Percentiles rank a stretch among this genome's conserved stretches.
phyloP scores from a whole-genome alignment of 2,797 vertebrate species.

The Periophthalmus magnuspinnatus region DNA sequence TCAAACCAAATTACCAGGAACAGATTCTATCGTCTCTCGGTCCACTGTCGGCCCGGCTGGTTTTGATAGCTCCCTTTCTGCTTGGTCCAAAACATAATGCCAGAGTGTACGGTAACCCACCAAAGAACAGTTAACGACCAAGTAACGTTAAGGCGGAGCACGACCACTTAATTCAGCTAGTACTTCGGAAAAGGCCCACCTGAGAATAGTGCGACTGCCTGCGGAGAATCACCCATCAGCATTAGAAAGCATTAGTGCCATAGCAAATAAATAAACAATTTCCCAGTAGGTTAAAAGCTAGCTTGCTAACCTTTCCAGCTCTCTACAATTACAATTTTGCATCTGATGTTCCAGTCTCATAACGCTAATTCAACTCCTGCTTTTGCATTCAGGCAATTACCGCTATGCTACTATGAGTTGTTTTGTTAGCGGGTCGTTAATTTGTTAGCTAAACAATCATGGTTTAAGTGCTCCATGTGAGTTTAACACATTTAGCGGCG shows the following conservation, averaged over 20 bases:
- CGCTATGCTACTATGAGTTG: slow-evolving; percentile 56
- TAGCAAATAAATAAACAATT: slow-evolving; percentile 53
- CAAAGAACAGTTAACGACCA: slow-evolving; percentile 64
- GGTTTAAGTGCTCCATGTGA: slow-evolving; percentile 41
- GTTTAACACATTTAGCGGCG: slow-evolving; percentile 44
- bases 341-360: slow-evolving; percentile 37
- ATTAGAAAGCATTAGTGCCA: slow-evolving; percentile 74
- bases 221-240: slow-evolving; percentile 76
- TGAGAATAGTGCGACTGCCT: slow-evolving; percentile 73
- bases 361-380: slow-evolving; percentile 49
- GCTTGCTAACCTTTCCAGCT: slow-evolving; percentile 53
- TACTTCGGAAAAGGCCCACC: slow-evolving; percentile 70
- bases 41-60: slow-evolving; percentile 49
- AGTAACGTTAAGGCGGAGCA: slow-evolving; percentile 66
- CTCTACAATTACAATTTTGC: slow-evolving; percentile 63
- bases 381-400: slow-evolving; percentile 56
- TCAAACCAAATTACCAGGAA: slow-evolving; percentile 61
- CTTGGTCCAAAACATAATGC: slow-evolving; percentile 59
- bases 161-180: slow-evolving; percentile 77
- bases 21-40: slow-evolving; percentile 48
- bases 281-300: slow-evolving; percentile 58
- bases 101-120: slow-evolving; percentile 52
- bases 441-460: slow-evolving; percentile 64
- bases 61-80: slow-evolving; percentile 66
- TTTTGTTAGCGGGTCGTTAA: slow-evolving; percentile 53